These are phyloP conservation scores for Chroicocephalus ridibundus DNA, from an alignment of 2,113 vertebrate species.

Conservation along the genomic window DNA sequence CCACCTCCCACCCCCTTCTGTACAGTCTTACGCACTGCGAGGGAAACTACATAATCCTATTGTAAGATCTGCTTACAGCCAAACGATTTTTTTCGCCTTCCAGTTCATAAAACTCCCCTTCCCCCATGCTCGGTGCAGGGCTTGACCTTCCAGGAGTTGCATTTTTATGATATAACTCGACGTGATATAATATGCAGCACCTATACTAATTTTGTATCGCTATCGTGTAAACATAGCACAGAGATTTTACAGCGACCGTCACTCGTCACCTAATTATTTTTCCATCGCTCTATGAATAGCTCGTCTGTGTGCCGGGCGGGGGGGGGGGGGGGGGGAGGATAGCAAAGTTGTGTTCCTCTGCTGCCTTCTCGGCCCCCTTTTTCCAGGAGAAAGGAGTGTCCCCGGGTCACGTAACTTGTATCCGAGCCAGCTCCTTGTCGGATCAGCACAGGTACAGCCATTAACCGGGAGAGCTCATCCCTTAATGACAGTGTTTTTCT, in stretches of 20 bases:
- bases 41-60: slow-evolving; percentile 64
- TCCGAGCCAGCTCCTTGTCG: not conserved
- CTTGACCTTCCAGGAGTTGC: slow-evolving; percentile 11
- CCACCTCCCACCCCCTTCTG: slow-evolving; percentile 5
- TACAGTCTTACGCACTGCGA: slow-evolving; percentile 36
- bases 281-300: slow-evolving; percentile 46
- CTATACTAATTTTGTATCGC: slow-evolving; percentile 16
- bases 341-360: not conserved
- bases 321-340: not conserved
- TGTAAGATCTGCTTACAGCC: slow-evolving; percentile 64
- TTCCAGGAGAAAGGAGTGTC: not conserved
- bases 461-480: slow-evolving; percentile 58
- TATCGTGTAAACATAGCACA: slow-evolving; percentile 38
- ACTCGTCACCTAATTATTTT: slow-evolving; percentile 65
- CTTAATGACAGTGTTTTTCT: slow-evolving; percentile 72
- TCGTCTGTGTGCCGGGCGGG: not conserved
- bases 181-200: slow-evolving; percentile 12
- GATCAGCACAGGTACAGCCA: slow-evolving; percentile 59
- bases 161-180: slow-evolving; percentile 3
- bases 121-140: not conserved
- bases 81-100: slow-evolving; percentile 41
- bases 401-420: not conserved
- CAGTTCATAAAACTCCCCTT: slow-evolving; percentile 56
- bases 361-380: not conserved
- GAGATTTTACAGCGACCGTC: slow-evolving; percentile 39